Evolutionary conservation across 1,140 invertebrate species (phyloP), one percentile per base, ranked within the genome.

Genomic region (Drosophila nigrodunni): DNA sequence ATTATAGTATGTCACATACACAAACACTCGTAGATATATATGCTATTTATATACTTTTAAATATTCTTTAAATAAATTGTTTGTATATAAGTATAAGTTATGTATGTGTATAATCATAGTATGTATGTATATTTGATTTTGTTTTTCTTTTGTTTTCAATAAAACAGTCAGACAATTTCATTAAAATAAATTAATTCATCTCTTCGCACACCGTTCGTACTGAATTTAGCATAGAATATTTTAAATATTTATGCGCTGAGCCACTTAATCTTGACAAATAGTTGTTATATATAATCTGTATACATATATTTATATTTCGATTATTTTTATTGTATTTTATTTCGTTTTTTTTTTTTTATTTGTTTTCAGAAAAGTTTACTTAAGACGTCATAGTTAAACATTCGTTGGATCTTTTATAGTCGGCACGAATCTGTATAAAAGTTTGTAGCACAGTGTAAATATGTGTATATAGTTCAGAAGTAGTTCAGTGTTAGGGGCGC

Each of bases 101-200:
- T 74, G 71, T 69, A 54, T 74, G 66, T 62, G 39, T 70, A 70
- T 61, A 72, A 77, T 78, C 50, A 43, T 80, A 82, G 50, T 82
- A 77, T 77, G 68, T 87, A 74, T 80, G 71, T 77, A 72, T 87
- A 50, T 78, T 76, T 73, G 46, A 68, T 34, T 61, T 52, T 54
- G 50, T 55, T 58, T 58, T 72, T 54, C 47, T 47, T 60, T 54
- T 54, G 66, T 69, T 75, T 64, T 65, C 54, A 75, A 72, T 71
- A 72, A 88, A 88, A 88, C 85, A 88, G 85, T 88, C 85, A 88
- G 83, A 88, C 83, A 88, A 88, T 88, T 74, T 68, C 50, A 80
- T 89, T 59, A 78, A 88, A 87, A 75, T 73, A 74, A 89, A 72
- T 71, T 70, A 54, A 77, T 52, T 66, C 73, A 43, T 65, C 21